Evolutionary conservation across 2,888 invertebrate species (phyloP).

Genomic region (Pandemis heparana): DNA sequence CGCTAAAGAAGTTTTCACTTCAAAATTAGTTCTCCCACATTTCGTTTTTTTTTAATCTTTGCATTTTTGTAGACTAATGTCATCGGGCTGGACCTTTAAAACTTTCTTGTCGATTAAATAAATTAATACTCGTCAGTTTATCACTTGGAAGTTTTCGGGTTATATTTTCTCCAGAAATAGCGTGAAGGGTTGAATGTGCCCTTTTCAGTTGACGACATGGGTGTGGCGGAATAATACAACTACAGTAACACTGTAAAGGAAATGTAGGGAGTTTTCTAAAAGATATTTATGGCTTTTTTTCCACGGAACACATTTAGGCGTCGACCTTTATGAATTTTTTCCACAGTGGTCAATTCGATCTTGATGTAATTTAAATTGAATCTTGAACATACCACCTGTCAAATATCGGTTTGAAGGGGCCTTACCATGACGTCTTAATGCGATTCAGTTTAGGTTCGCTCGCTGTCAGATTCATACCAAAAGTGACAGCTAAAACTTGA

Average conservation of each 20-base stretch:
- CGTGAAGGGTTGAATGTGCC: neutral
- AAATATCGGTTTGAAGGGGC: too few species aligned
- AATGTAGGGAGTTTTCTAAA: neutral
- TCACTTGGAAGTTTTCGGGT: conserved; percentile 10
- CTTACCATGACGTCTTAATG: too few species aligned
- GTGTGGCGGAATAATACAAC: neutral
- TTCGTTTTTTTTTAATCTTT: neutral
- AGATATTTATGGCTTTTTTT: too few species aligned
- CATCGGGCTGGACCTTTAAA: conserved; percentile 25
- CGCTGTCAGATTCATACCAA: too few species aligned
- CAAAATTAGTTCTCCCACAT: neutral
- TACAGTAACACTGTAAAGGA: neutral
- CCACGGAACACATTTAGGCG: too few species aligned
- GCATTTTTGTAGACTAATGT: conserved; percentile 26
- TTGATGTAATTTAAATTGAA: too few species aligned
- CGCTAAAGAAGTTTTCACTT: too few species aligned
- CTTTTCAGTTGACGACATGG: neutral
- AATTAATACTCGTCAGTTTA: conserved; percentile 27
- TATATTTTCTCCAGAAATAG: neutral
- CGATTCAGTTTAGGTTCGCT: too few species aligned
- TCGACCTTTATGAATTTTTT: too few species aligned
- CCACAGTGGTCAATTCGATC: too few species aligned
- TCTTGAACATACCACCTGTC: too few species aligned
- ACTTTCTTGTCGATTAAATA: conserved; percentile 37
- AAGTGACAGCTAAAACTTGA: too few species aligned